A percentile compares a stretch with the other conserved stretches of the same genome.
These are phyloP conservation scores for Sussaba pulchella DNA, from an alignment of 2,888 invertebrate species.

Conservation along the genomic window DNA sequence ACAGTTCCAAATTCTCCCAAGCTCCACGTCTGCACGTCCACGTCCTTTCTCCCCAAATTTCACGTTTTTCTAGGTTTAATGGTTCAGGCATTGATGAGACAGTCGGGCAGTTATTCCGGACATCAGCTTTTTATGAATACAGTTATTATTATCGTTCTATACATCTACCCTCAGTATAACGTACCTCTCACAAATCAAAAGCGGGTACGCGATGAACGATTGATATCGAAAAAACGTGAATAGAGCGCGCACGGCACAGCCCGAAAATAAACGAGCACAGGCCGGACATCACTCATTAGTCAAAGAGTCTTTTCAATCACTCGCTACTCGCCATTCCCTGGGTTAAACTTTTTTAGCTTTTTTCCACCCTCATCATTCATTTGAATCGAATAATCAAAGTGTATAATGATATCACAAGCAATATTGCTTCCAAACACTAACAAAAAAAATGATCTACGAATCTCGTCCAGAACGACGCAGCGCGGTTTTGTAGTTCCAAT, in stretches of 20 bases:
- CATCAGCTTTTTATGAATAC: no score
- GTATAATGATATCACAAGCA: background rate
- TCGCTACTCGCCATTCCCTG: conserved; percentile 12
- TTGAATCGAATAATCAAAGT: conserved; percentile 4
- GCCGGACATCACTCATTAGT: conserved; percentile 33
- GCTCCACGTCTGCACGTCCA: no score
- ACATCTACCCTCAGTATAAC: no score
- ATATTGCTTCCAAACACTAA: background rate
- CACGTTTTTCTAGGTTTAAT: no score
- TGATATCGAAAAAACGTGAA: conserved; percentile 16
- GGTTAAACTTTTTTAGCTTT: background rate
- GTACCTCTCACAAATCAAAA: conserved; percentile 39
- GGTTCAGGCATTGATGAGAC: no score
- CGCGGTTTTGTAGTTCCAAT: background rate
- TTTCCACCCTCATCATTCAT: conserved; percentile 14
- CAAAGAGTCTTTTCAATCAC: conserved; percentile 43
- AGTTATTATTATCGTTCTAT: no score
- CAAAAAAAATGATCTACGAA: background rate
- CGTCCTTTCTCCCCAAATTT: no score
- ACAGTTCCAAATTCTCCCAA: no score
- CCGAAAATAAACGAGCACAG: conserved; percentile 27
- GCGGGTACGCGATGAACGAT: conserved; percentile 26
- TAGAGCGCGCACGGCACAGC: background rate
- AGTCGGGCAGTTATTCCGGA: no score
- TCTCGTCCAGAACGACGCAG: background rate